Conservation (phyloP, 2,888 invertebrate species). For the Apamea crenata region DNA sequence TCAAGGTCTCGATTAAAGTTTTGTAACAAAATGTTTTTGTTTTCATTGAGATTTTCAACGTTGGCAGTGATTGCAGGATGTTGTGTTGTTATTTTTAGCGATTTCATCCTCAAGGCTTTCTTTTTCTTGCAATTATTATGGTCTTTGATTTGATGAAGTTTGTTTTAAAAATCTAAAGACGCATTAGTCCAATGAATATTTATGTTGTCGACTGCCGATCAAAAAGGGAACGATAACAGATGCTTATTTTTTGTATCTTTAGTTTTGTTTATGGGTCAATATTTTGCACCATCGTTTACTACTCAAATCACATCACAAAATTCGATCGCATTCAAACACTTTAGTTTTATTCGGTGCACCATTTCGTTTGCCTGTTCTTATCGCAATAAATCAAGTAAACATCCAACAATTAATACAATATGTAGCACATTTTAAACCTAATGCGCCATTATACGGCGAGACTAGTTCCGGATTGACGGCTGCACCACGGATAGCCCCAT, state of each 20-base stretch:
- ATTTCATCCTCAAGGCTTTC: constrained; percentile 2
- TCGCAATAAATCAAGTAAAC: constrained; percentile 20
- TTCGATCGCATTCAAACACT: background rate
- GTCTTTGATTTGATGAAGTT: background rate
- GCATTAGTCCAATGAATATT: background rate
- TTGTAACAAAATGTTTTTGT: constrained; percentile 67
- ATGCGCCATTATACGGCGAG: constrained; percentile 52
- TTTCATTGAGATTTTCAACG: constrained; percentile 48
- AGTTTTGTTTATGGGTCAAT: background rate
- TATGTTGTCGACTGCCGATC: background rate
- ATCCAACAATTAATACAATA: constrained; percentile 28
- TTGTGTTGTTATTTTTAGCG: constrained; percentile 23
- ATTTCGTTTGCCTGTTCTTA: background rate
- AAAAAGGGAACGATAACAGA: background rate
- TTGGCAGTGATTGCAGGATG: constrained; percentile 42
- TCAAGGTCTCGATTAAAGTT: constrained; percentile 68
- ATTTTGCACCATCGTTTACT: background rate
- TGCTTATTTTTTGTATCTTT: background rate
- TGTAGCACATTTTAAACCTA: constrained; percentile 56
- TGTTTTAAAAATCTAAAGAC: background rate
- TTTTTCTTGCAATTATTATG: constrained; percentile 9
- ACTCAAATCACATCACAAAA: background rate
- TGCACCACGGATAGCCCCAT: constrained; percentile 67
- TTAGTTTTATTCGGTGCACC: background rate
- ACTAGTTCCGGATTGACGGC: constrained; percentile 54